Evolutionary conservation across 2,797 vertebrate species (phyloP), one percentile per base, ranked within the genome.

Genomic region (Cephalopachus bancanus): DNA sequence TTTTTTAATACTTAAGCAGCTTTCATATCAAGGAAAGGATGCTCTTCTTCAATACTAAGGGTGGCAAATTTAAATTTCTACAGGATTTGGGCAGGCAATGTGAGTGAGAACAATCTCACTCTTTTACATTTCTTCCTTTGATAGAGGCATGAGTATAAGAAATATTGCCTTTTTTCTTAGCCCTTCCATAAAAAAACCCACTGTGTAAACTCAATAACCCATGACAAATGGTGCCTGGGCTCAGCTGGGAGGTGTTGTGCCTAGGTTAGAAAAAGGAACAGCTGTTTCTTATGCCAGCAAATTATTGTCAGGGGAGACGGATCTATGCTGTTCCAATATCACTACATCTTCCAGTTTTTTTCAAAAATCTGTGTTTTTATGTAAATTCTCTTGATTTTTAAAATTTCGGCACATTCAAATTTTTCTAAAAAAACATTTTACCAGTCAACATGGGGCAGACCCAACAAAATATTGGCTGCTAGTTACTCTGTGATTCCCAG

Each of bases 361-460:
- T 84, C 5, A 44, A 85, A 85, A 64, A 86, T 86, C 1, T 60
- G 12, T 1, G 24, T 69, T 93, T 78, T 83, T 44, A 88, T 76
- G 12, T n/a, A 49, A 55, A 55, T 75, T 91, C 12, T 65, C 83
- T 87, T 80, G 22, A 64, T 83, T 93, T 92, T 94, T 65, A 91
- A 80, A 78, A 84, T 81, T 44, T 90, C 33, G 44, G 19, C 20
- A 93, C 33, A 93, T 71, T 67, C 4, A 83, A n/a, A 37, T 59
- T 83, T 90, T 69, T 44, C 10, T 28, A 20, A 28, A 94, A 44
- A 85, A 59, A 62, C 1, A 76, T 79, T 26, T n/a, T 12, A 3
- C 26, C 37, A 89, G 26, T 83, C 57, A 86, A 69, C 17, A 69
- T 2, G 55, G 64, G 24, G 12, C 49, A 84, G 16, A 12, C 9